Evolutionary conservation across 2,113 vertebrate genomes (phyloP), one percentile per base, ranked within the genome.

Genomic region (Petrocephalus microphthalmus): DNA sequence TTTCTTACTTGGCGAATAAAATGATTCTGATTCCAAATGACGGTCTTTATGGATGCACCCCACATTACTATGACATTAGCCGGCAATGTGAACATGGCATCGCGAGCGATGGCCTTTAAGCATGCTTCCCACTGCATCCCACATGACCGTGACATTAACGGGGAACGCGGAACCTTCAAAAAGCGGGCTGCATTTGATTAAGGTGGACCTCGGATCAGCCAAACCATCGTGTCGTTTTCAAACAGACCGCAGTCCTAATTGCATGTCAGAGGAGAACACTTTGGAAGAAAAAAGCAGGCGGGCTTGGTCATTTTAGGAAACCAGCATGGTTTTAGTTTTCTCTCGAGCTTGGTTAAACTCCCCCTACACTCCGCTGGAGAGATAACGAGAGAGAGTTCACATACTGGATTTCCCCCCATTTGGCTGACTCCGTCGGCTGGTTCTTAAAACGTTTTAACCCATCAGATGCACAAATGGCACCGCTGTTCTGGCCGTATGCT

Each of bases 251-350:
- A 92, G 85, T 56, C 53, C 81, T 92, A 93, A 93, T 93, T 91
- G 92, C 89, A 93, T 91, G 92, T 93, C 91, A 93, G 89, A 89
- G 84, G 91, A 93, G 93, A 93, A 92, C 54, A 64, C 89, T 91
- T 91, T 87, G 37, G 33, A 91, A 91, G 87, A 54, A 88, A 81
- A 88, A 90, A 89, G 89, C 89, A 92, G 71, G 82, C 87, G 88
- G 71, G 89, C 87, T 90, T 90, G 89, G 89, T 89, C 87, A 87
- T 52, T 84, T 89, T 81, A 89, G 87, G 88, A 91, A 90, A 90
- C 88, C 84, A 87, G 89, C 88, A 87, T 51, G 53, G 83, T 89
- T 89, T 89, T 89, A 90, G 88, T 89, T 88, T 89, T 88, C 88
- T 90, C 85, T 89, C 64, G 85, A 57, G 22, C 47, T 86, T 88